Base-by-base conservation (phyloP, 2,888 invertebrate species). In the Cheilosia vernalis region DNA sequence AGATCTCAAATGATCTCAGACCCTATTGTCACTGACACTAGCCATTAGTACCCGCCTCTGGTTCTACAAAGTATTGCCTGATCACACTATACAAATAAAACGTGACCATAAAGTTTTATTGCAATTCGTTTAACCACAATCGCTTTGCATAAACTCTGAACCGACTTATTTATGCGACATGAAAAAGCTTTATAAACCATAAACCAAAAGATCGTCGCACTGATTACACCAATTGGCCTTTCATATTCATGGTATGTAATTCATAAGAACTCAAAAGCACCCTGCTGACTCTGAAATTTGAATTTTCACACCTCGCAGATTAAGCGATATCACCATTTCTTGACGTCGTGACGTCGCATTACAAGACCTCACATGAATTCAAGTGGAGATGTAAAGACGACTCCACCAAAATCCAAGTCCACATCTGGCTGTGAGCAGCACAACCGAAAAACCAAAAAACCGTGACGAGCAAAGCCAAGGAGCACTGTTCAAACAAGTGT, bases 381-480 rank as follows among this genome's bases (percentile, higher is more conserved):
- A 40, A 51, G 40, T 49, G 37, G 4, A 47, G 47, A 33, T 58
- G 69, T 21, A 24, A 37, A 69, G 60, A 49, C 40, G 78, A 72
- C 66, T 70, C 63, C 19, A 64, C 56, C 37, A 15, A 64, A 70
- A 66, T 55, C 19, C 17, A 40, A 67, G 42, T 49, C 70, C 47
- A 60, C 78, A 79, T 66, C 47, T 73, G 60, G 47, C n/a, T 27
- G 30, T 30, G 51, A 49, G 53, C 27, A 7, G 0, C 30, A 30
- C 30, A 30, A 30, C 9, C 30, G 9, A 30, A 61, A 40, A 85
- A 49, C 51, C 64, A 66, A 81, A 76, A 76, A 40, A 74, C 80
- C 84, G 76, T 85, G 84, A 85, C 84, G 84, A 61, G 74, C 69
- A 66, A 69, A 74, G 51, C 84, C 84, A 76, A 74, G 74, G 84